Percentiles rank a stretch among this genome's conserved stretches.
Evolutionary conservation across 2,888 invertebrate genomes (phyloP).

Genomic region (Alviniconcha strummeri): DNA sequence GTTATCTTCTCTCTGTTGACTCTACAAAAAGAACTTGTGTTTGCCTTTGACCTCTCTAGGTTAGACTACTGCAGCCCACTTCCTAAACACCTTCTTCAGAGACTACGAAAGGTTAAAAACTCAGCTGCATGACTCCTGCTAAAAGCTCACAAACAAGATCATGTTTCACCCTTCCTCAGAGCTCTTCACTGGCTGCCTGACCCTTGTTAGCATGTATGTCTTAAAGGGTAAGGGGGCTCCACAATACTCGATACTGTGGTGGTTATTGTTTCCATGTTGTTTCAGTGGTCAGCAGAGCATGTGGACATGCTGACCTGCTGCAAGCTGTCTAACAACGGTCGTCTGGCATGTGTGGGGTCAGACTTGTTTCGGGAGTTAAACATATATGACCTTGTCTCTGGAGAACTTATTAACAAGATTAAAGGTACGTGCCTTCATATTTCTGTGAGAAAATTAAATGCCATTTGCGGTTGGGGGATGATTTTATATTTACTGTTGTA

Average conservation of each 20-base stretch:
- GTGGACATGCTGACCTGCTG: constrained; percentile 68
- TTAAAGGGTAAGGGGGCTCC: neutral
- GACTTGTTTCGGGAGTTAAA: constrained; percentile 67
- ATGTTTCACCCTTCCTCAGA: neutral
- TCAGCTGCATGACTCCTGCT: no score
- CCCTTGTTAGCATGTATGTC: neutral
- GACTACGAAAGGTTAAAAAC: no score
- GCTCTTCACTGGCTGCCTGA: neutral
- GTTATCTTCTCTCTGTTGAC: no score
- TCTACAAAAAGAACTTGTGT: no score
- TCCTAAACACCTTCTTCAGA: no score
- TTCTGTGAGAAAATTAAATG: neutral
- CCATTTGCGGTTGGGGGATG: no score
- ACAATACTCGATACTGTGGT: no score
- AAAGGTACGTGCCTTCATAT: constrained; percentile 48
- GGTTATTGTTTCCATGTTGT: neutral
- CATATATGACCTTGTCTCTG: constrained; percentile 66
- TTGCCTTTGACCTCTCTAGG: no score
- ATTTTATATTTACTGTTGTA: no score
- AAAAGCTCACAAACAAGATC: no score
- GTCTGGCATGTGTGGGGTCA: constrained; percentile 63
- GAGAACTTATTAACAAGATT: constrained; percentile 60
- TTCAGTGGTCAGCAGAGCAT: constrained; percentile 68
- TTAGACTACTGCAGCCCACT: no score
- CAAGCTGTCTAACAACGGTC: constrained; percentile 65